Evolutionary conservation across 2,113 vertebrate species (phyloP), one percentile per base, ranked within the genome.

Genomic region (Alethe diademata): DNA sequence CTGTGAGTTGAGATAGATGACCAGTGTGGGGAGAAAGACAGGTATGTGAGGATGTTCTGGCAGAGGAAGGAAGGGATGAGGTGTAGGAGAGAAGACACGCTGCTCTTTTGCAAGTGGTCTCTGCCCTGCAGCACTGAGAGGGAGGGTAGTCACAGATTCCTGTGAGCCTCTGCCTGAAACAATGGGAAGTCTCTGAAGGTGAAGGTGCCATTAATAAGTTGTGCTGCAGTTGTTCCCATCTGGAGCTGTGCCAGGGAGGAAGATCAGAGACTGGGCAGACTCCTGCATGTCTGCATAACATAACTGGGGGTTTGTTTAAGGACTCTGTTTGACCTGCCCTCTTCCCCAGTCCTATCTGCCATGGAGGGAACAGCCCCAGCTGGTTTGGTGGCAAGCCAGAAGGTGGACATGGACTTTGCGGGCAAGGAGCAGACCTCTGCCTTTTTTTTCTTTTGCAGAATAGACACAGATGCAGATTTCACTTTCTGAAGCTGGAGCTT

Each of bases 1-100:
- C 53, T 57, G 26, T 0, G 0, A 93, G 54, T 35, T 86, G 29
- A 4, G 14, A 56, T 25, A 48, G 83, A 66, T 61, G 54, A 38
- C 22, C 4, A 24, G 1, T 2, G 33, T 54, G 35, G 35, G 78
- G 15, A 72, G 54, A 57, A 58, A 12, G 70, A 38, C 0, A 0
- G 8, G 22, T 40, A 17, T 5, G 13, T 0, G 2, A 57, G 50
- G 66, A 31, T 20, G 40, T 24, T 62, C 48, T 54, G 42, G 54
- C 65, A 76, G 45, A 67, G 54, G 14, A 43, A 65, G 42, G 66
- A 65, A 48, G 24, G 13, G 33, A 38, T 45, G 56, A 57, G 36
- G 56, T 1, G 0, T 16, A 18, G 26, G 35, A 75, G 38, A 74
- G 24, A 53, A 36, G 0, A 11, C 26, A 5, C 0, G 1, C 28